Evolutionary conservation across 1,140 invertebrate species (phyloP), one percentile per base, ranked within the genome.

Genomic region (Ectropis grisescens): DNA sequence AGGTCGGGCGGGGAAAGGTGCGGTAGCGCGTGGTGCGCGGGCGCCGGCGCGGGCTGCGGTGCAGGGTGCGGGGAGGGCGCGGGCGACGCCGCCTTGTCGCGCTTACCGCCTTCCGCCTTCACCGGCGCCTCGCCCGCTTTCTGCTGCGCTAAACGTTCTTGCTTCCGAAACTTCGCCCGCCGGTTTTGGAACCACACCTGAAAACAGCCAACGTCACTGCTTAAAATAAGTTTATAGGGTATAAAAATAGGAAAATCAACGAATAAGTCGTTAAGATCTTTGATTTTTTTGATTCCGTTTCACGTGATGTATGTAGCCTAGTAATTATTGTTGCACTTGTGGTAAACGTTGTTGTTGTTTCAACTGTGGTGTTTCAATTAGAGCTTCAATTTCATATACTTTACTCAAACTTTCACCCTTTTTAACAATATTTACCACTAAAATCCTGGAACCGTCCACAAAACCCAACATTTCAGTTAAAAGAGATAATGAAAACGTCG

Each of bases 121-220:
- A 74, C 72, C 1, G 67, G 68, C 0, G 62, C 58, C 37, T 80
- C 76, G 2, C 76, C 74, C 13, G 85, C 85, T 52, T 93, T 93
- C 61, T 93, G 92, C 56, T 93, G 91, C 1, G 91, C 90, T 28
- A 93, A 65, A 11, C 91, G 82, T 76, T 98, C 95, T 64, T 97
- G 95, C 81, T 97, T 97, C 11, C 96, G 85, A 61, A 96, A 95
- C 75, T 96, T 97, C 1, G 94, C 94, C 23, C 95, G 84, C 27
- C 95, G 82, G 65, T 96, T 97, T 84, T 96, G 95, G 67, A 97
- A 97, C 95, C 95, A 96, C 0, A 97, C 94, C 94, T 97, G 84
- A 7, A 87, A 85, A 42, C 41, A 37, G 8, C 16, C 16, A 19
- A 19, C 16, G n/a, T n/a, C n/a, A n/a, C n/a, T n/a, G n/a, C n/a